Evolutionary conservation across 1,140 invertebrate species (phyloP).

Genomic region (Heliconius nattereri): DNA sequence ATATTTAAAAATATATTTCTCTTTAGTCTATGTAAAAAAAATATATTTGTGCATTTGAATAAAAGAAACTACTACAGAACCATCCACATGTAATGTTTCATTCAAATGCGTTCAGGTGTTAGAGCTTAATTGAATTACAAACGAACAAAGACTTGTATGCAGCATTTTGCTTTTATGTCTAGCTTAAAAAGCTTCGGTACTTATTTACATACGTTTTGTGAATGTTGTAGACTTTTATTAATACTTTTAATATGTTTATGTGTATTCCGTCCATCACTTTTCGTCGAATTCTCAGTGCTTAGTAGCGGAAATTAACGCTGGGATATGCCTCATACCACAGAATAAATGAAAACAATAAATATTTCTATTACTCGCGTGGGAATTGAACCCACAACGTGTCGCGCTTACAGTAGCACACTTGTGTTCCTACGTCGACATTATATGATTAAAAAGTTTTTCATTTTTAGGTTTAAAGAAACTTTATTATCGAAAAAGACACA

Average conservation of each 20-base stretch:
- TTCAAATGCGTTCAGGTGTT: conserved; percentile 33
- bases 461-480: no score
- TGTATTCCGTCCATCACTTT: no score
- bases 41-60: neutral
- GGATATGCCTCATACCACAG: no score
- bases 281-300: no score
- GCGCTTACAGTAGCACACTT: no score
- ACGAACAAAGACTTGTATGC: conserved; percentile 32
- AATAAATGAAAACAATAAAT: no score
- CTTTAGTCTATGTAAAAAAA: neutral
- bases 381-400: no score
- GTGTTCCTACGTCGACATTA: no score
- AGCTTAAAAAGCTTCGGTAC: conserved; percentile 7
- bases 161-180: conserved; percentile 27
- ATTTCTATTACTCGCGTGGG: no score
- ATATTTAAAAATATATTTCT: neutral
- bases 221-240: conserved; percentile 18
- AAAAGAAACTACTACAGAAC: conserved; percentile 9
- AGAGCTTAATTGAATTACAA: conserved; percentile 36
- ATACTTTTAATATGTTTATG: neutral
- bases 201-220: conserved; percentile 19
- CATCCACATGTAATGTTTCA: conserved; percentile 21
- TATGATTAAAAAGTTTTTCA: no score
- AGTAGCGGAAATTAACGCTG: no score
- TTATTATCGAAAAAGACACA: no score